Base-by-base conservation (phyloP, 2,888 invertebrate genomes). In the Diogma glabrata region DNA sequence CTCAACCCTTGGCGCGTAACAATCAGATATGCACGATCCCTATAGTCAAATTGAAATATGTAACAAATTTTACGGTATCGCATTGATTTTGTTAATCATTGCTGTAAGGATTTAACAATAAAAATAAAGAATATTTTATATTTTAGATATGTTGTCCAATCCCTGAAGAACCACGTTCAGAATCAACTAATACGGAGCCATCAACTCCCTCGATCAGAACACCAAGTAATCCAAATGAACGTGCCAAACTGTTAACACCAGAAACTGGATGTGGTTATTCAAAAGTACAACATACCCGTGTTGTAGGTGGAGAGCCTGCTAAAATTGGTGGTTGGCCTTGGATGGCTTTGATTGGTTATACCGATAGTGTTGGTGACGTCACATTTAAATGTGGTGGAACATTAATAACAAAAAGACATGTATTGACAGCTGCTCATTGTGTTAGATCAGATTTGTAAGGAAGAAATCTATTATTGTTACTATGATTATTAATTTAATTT, bases 271-370 rank as follows among this genome's bases (percentile, higher is more conserved):
- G 88, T 58, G 88, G 88, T 1, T 60, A 68, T 49, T 78, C 76
- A 38, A 75, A 77, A 55, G 70, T 70, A 0, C 61, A 74, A 0
- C 74, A 76, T 59, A 71, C 72, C 24, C 75, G 81, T 57, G 78
- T 89, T 2, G 86, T 89, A 1, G 86, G 85, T 6, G 90, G 90
- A 0, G 66, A 74, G 0, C 74, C 78, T 8, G 82, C 86, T 5
- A 70, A 74, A 48, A 67, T 79, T 53, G 87, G 84, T 19, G 79
- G 82, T 49, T 88, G 86, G 78, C 89, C 89, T 1, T 90, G 88
- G 87, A 76, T 87, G 58, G 80, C 79, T 0, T 75, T 82, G 3
- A 68, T 89, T 33, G 89, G 87, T 0, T 89, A 85, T 63, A 73
- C 70, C 55, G 67, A 64, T 52, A 67, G 70, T 59, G 67, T 69